Evolutionary conservation across 2,888 invertebrate species (phyloP).

Genomic region (Oligia latruncula): DNA sequence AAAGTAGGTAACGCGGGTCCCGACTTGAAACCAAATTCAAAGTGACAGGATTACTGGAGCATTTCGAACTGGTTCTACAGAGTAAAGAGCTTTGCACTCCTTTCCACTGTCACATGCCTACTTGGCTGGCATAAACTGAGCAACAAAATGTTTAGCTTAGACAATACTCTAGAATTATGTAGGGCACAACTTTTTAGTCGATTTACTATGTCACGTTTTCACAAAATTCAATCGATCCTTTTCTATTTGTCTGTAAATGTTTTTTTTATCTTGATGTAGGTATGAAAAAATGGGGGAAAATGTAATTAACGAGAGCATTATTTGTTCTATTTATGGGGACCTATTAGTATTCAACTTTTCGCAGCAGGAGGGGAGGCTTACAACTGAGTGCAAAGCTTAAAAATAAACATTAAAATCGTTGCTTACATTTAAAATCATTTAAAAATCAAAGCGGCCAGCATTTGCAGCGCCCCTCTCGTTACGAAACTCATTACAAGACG

Average conservation of each 20-base stretch:
- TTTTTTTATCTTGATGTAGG: background rate
- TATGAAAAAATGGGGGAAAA: slow-evolving; percentile 6
- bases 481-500: slow-evolving; percentile 87
- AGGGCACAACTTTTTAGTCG: slow-evolving; percentile 9
- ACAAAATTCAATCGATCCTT: background rate
- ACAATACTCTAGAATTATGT: slow-evolving; percentile 13
- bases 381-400: slow-evolving; percentile 55
- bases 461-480: slow-evolving; percentile 77
- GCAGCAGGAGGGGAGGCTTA: slow-evolving; percentile 39
- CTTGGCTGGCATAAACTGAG: slow-evolving; percentile 60
- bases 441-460: slow-evolving; percentile 78
- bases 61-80: slow-evolving; percentile 70
- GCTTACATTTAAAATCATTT: slow-evolving; percentile 72
- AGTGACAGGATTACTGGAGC: slow-evolving; percentile 82
- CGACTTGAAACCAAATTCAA: slow-evolving; percentile 76
- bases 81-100: slow-evolving; percentile 70
- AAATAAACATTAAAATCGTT: slow-evolving; percentile 59
- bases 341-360: slow-evolving; percentile 54
- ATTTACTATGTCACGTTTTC: background rate
- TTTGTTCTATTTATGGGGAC: slow-evolving; percentile 33
- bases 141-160: slow-evolving; percentile 60
- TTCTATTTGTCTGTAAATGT: background rate
- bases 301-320: slow-evolving; percentile 37
- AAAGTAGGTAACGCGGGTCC: slow-evolving; percentile 78
- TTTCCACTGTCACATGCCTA: slow-evolving; percentile 63